These are phyloP conservation scores for Heliconius erato DNA, from an alignment of 2,888 invertebrate species.

Conservation along the genomic window DNA sequence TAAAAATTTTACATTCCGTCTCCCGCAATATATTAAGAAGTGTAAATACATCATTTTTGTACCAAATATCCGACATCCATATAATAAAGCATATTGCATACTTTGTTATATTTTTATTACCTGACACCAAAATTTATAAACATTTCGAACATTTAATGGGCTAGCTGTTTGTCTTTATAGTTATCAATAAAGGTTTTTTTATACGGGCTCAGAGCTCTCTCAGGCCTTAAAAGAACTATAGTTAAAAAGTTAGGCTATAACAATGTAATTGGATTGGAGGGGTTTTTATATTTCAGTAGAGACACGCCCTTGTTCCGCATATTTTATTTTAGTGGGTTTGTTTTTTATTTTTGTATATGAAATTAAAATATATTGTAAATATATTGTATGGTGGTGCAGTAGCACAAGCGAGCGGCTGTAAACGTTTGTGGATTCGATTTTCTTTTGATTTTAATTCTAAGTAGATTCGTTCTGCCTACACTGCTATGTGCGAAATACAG, in stretches of 20 bases:
- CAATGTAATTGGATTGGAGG: constrained; percentile 10
- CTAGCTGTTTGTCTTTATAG: constrained; percentile 36
- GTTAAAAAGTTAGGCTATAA: not conserved
- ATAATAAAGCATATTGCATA: not conserved
- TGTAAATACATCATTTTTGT: not conserved
- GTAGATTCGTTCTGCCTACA: no score
- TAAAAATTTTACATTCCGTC: not conserved
- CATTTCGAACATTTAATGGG: constrained; percentile 40
- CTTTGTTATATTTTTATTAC: constrained; percentile 35
- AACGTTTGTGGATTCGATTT: no score
- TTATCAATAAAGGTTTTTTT: constrained; percentile 36
- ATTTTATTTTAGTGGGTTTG: not conserved
- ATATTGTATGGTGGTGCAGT: not conserved
- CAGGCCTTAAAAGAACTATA: constrained; percentile 1
- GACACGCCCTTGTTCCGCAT: constrained; percentile 16
- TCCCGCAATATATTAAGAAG: not conserved
- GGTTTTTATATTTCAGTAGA: not conserved
- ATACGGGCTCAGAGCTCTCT: not conserved
- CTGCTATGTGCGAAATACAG: no score
- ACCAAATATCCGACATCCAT: not conserved
- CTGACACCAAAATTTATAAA: constrained; percentile 43
- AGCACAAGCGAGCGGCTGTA: no score
- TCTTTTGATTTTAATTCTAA: no score
- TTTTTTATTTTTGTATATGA: not conserved
- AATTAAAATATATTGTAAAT: not conserved